Evolutionary conservation across 2,888 invertebrate genomes (phyloP), one percentile per base, ranked within the genome.

Genomic region (Catocala fraxini): DNA sequence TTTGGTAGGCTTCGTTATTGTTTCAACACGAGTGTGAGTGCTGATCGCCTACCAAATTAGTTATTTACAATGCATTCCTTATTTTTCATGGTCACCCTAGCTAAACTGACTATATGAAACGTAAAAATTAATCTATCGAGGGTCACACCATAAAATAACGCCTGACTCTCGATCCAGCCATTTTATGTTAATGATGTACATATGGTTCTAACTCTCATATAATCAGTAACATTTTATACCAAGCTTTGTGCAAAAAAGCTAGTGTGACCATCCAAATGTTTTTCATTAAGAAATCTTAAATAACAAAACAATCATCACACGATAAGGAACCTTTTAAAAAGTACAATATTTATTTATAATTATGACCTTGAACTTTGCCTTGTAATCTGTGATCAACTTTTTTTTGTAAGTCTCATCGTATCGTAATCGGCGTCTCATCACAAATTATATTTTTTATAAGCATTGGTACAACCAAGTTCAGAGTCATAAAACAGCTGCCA

Each of bases 31-130:
- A 74, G 77, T 81, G 82, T 84, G 83, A 81, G 88, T 88, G 90
- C 84, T 82, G 89, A 86, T 82, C 75, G 82, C 90, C 91, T 90
- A 91, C 91, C 92, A 89, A 88, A 91, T 83, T 70, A 71, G 89
- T 93, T 93, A 93, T 93, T 89, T 93, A 93, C 93, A 93, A 89
- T 84, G 93, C 92, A 92, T 91, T 91, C 91, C 87, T 77, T 70
- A 82, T 72, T 70, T 75, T 65, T 68, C 70, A 87, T 87, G 88
- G 85, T 86, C 89, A 88, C 88, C 87, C 86, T 84, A 81, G 73
- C 83, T 79, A 9, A 45, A 76, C 78, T 77, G 81, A 78, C 67
- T 81, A 75, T 77, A 82, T 76, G 78, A 82, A 77, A 13, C 13
- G 7, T 39, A 4, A 13, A 46, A 39, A 51, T 5, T 39, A 7